Evolutionary conservation across 2,113 vertebrate species (phyloP), one percentile per base, ranked within the genome.

Genomic region (Oryctolagus cuniculus): DNA sequence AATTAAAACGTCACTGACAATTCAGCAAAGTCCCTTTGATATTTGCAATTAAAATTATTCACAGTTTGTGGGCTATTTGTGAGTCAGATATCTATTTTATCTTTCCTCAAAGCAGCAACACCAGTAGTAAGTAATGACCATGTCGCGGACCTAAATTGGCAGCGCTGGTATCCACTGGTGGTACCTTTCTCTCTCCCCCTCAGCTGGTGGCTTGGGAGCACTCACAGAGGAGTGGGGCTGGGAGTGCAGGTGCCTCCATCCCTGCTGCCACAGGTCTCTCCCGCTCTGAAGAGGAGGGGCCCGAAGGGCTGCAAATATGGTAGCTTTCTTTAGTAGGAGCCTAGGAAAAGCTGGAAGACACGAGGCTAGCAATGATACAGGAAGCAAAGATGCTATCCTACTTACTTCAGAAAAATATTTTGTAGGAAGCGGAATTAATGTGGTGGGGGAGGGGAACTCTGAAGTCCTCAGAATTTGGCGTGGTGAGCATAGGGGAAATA

Each of bases 1-100:
- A 96, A 88, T 93, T 88, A 79, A 89, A 64, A 51, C 11, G 81
- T 88, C 91, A 88, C 19, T 87, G 77, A 85, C 17, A 83, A 74
- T 27, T 58, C n/a, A 89, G 63, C 58, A 88, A 94, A 96, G 44
- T 70, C 63, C 34, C n/a, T 90, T 91, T 85, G 49, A 66, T 90
- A 82, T 63, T 55, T 95, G 36, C 64, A 95, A 49, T 90, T 93
- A 70, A 72, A 89, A 31, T 91, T 75, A 75, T 80, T 92, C 36
- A 88, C 85, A 64, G 88, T 79, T 91, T 90, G 6, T 92, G 27
- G 61, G 44, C 44, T 88, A 24, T 83, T 94, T 87, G 22, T 91
- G 77, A 92, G 67, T 93, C 51, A 63, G 75, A 73, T 85, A 69
- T 81, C 80, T 80, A 53, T 49, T 83, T 93, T 87, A 69, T 75